Percentiles rank a stretch among this genome's conserved stretches.
These are phyloP conservation scores for Steinernema khuongi DNA, from an alignment of 1,140 invertebrate genomes.

Conservation along the genomic window DNA sequence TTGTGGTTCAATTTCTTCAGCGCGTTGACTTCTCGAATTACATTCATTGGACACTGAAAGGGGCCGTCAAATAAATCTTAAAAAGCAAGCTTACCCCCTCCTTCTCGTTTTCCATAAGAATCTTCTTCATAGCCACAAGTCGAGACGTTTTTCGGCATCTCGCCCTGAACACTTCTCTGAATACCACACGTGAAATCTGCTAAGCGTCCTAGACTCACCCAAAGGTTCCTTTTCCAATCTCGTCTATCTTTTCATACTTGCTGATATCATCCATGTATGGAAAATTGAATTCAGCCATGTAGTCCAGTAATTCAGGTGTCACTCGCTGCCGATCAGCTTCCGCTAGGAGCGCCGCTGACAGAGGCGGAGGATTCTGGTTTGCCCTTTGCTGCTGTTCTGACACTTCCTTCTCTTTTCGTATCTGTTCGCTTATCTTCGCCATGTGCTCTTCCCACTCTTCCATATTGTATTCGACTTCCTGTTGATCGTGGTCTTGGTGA, in stretches of 20 bases:
- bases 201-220: constrained; percentile 65
- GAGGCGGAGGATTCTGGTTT: not conserved
- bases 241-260: constrained; percentile 90
- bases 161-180: constrained; percentile 93
- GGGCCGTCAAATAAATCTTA: constrained; percentile 37
- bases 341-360: not conserved
- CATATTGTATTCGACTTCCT: too few relatives aligned
- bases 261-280: constrained; percentile 81
- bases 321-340: constrained; percentile 17
- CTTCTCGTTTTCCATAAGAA: constrained; percentile 98
- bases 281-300: constrained; percentile 79
- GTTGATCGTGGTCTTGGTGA: too few relatives aligned
- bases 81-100: constrained; percentile 74
- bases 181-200: constrained; percentile 47
- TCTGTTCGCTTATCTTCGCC: too few relatives aligned
- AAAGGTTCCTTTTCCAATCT: constrained; percentile 98
- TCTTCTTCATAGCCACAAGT: constrained; percentile 95
- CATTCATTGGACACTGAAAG: constrained; percentile 91
- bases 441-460: too few relatives aligned
- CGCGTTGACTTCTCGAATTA: constrained; percentile 90
- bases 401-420: too few relatives aligned
- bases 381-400: not conserved
- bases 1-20: constrained; percentile 91
- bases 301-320: constrained; percentile 34
- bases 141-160: constrained; percentile 79